Evolutionary conservation across 35 echinoderm and acorn worm species (phyloP), one percentile per base, ranked within the genome.

Genomic region (Ophiothrix spiculata): DNA sequence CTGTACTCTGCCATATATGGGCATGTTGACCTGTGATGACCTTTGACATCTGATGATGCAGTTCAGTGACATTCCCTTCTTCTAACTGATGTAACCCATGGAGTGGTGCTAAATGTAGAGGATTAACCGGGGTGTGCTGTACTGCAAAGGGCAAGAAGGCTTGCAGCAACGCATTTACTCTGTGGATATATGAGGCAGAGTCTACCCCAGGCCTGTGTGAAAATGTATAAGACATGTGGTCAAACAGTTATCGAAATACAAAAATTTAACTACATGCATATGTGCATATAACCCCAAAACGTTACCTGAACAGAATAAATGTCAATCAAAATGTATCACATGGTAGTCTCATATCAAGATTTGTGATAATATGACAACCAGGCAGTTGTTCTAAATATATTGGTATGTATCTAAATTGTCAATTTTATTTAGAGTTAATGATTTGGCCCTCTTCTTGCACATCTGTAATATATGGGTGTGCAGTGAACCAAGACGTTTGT

Each of bases 41-140:
- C 74, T 92, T 85, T 45, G 83, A 91, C 84, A 32, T 80, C 77
- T 12, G 42, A 38, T 77, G 80, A 77, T 39, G 29, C 1, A 69
- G 75, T 14, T 34, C 35, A 11, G 80, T 69, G 56, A 64, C 37
- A 41, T 56, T 38, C 23, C 78, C 78, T 81, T 80, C 81, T 56
- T 83, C 64, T 12, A 78, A 75, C 11, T 76, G 88, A 81, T 40
- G 28, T 21, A 74, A 54, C 4, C 54, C 13, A 39, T 77, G 36
- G 56, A 76, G 78, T 56, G 84, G 83, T 13, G 39, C 37, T 31
- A 92, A 39, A 12, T 75, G 84, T 17, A 49, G 83, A 15, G 90
- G 90, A 3, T 80, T 75, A 15, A 77, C 49, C 4, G 83, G 89
- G 10, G 83, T 80, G 49, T 81, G 83, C 36, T 40, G 31, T 34